Base-by-base conservation (phyloP, 2,113 vertebrate genomes). In the Pungitius pungitius region DNA sequence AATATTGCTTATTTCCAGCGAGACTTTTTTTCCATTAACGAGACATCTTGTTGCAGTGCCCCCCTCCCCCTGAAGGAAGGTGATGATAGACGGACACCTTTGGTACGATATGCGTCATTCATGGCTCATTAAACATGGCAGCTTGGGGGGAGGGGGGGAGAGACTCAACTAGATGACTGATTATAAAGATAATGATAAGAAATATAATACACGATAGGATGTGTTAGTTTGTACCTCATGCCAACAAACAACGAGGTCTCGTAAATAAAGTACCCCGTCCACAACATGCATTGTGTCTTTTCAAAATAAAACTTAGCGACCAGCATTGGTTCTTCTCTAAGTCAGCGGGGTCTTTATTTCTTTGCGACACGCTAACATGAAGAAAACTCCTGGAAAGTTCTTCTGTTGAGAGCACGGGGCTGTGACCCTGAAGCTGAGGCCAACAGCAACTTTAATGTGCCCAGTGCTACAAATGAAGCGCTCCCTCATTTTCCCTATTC, bases 81-180 rank as follows among this genome's bases (percentile, higher is more conserved):
- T 35, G 54, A 47, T 77, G 84, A 90, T 12, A 73, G 86, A 83
- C 82, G 60, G 78, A 61, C 64, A 69, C 64, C 77, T 76, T 83
- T 30, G 66, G 58, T 69, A 24, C 77, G 85, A 67, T 80, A 70
- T 81, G 82, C 85, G 80, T 89, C 70, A 90, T 88, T 88, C 80
- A 86, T 70, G 84, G 78, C 80, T 89, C 87, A 84, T 91, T 90
- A 88, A 75, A 77, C 81, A 73, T 40, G 15, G 74, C 30, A 51
- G 58, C 85, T 77, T 4, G 78, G 84, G 85, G 85, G 77, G 78
- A 83, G 85, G 85, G 77, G 39, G 73, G 73, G 67, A n/a, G n/a
- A n/a, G n/a, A 74, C 71, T 85, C 83, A 88, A 77, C 83, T 60
- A 64, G 62, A 80, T 60, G 80, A 47, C 78, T 77, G 73, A 84